Conservation (phyloP, 1,140 invertebrate genomes). For the Atta cephalotes region DNA sequence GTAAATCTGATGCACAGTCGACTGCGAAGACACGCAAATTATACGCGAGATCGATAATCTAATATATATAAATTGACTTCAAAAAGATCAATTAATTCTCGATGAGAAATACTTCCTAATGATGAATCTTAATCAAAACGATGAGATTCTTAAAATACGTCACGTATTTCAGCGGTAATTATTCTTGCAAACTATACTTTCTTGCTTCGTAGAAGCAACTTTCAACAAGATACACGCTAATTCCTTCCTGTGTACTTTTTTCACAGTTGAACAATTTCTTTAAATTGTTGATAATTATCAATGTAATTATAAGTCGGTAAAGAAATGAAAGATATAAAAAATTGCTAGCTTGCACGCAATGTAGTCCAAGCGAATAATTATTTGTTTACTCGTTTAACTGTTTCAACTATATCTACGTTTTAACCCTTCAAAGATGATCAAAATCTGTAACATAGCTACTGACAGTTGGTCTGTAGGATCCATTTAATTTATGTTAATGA, state of each 20-base stretch:
- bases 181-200: neutral
- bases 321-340: neutral
- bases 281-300: neutral
- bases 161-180: neutral
- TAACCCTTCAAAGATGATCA: neutral
- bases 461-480: too few relatives aligned
- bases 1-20: slow-evolving; percentile 51
- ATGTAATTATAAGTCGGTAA: neutral
- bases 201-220: neutral
- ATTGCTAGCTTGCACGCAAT: neutral
- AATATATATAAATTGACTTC: neutral
- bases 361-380: neutral
- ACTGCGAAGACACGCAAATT: slow-evolving; percentile 6
- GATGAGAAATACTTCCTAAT: neutral
- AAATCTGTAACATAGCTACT: too few relatives aligned
- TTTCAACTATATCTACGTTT: neutral
- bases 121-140: neutral
- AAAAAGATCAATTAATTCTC: neutral
- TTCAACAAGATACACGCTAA: neutral
- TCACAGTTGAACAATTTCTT: neutral
- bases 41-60: slow-evolving; percentile 13
- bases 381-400: too few relatives aligned
- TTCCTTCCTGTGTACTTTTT: neutral
- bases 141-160: neutral
- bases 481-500: too few relatives aligned